Evolutionary conservation across 2,888 invertebrate species (phyloP), one percentile per base, ranked within the genome.

Genomic region (Cylloceria caligata): DNA sequence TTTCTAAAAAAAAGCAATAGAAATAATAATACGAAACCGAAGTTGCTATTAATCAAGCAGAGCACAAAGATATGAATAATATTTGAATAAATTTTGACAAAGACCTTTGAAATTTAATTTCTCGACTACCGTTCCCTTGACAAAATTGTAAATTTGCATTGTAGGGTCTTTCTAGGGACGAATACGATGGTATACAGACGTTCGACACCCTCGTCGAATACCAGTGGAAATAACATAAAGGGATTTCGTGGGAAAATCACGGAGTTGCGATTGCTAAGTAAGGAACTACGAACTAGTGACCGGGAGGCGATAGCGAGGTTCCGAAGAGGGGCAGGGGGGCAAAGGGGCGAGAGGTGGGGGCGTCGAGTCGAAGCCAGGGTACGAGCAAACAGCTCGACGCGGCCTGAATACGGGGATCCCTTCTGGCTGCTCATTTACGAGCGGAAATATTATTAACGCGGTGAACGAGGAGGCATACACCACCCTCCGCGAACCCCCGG

Each of bases 361-460:
- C 34, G 34, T 34, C 57, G 34, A 57, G 57, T 27, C 52, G 27
- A 49, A 57, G 27, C n/a, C 24, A 55, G 65, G 64, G 52, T 60
- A 49, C 69, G 57, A 55, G 72, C 60, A 45, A 71, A 60, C 65
- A 69, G 27, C 30, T 16, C 42, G 30, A 47, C 52, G 34, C 27
- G 64, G 47, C 49, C 52, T 42, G 24, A 80, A 81, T 77, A 49
- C 69, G 62, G 57, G 45, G 55, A 76, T 71, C 68, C 77, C 65
- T 68, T 36, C 64, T 74, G 77, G 82, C 64, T 62, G 47, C 85
- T 86, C 85, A 88, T 90, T 91, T 90, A 89, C 88, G 88, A 90
- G 89, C 90, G 90, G 91, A 91, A 91, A 90, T 89, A 89, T 91
- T 89, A 91, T 90, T 89, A 91, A 90, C 89, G 87, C 88, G 87